These are phyloP conservation scores for Phymatocera aterrima DNA, from an alignment of 2,888 invertebrate species.

Conservation along the genomic window DNA sequence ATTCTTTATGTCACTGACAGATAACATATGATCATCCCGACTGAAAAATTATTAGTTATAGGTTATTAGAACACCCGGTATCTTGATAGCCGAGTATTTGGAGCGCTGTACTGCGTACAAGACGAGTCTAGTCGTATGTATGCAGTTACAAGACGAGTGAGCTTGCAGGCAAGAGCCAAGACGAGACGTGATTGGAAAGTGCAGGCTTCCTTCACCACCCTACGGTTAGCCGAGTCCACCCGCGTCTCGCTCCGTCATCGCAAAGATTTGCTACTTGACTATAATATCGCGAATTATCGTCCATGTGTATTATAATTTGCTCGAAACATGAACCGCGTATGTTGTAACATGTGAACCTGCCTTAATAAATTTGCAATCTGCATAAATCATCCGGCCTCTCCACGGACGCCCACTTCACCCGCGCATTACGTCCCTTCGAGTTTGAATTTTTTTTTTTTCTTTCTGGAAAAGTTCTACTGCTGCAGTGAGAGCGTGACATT, in stretches of 20 bases:
- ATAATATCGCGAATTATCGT: conserved; percentile 39
- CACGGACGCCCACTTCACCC: conserved; percentile 30
- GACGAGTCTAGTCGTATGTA: background rate
- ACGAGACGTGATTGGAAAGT: conserved; percentile 44
- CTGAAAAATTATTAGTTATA: background rate
- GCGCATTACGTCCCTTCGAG: background rate
- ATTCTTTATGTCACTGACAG: background rate
- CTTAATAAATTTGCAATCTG: conserved; percentile 39
- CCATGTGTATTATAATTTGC: conserved; percentile 41
- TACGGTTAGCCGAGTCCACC: conserved; percentile 5
- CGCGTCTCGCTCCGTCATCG: conserved; percentile 23
- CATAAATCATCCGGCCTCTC: conserved; percentile 34
- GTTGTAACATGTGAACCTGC: conserved; percentile 13
- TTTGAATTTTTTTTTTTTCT: background rate
- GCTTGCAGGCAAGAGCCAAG: conserved; percentile 28
- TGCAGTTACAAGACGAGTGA: background rate
- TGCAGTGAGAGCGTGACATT: conserved; percentile 23
- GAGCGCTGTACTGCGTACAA: background rate
- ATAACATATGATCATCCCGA: background rate
- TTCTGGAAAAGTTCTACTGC: background rate
- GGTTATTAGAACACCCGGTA: background rate
- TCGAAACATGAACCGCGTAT: conserved; percentile 8
- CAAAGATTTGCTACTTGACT: conserved; percentile 42
- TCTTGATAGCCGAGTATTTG: conserved; percentile 6
- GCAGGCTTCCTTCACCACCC: background rate